Conservation (phyloP, 2,797 vertebrate genomes). For the Hipposideros larvatus region DNA sequence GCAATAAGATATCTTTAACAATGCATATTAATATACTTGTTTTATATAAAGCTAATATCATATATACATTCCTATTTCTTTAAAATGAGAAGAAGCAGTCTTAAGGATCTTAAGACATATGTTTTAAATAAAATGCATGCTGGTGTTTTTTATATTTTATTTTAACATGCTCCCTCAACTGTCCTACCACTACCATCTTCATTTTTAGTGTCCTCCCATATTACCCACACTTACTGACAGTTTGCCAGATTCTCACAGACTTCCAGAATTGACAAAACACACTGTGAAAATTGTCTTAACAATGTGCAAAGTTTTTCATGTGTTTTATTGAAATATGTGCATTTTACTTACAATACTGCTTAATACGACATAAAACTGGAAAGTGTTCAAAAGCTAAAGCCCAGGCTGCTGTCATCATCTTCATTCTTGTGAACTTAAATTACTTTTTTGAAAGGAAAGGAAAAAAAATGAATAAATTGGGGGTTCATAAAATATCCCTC, state of each 20-base stretch:
- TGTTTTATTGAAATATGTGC: conserved; percentile 82
- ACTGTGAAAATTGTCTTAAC: conserved; percentile 83
- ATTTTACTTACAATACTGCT: conserved; percentile 79
- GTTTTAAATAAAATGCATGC: conserved; percentile 50
- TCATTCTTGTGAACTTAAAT: conserved; percentile 72
- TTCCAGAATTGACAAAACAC: conserved; percentile 80
- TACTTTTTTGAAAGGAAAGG: conserved; percentile 66
- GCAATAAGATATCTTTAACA: conserved; percentile 46
- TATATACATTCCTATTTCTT: conserved; percentile 10
- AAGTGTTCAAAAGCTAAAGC: conserved; percentile 81
- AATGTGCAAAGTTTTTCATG: conserved; percentile 83
- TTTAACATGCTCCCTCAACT: conserved; percentile 50
- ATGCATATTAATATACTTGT: conserved; percentile 59
- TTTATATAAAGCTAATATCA: conserved; percentile 61
- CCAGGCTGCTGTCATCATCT: conserved; percentile 78
- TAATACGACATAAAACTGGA: conserved; percentile 85
- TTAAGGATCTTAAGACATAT: conserved; percentile 27
- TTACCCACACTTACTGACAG: conserved; percentile 75
- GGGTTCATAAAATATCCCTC: conserved; percentile 32
- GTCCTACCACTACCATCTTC: conserved; percentile 20
- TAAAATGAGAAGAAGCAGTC: conserved; percentile 49
- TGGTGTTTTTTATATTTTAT: conserved; percentile 4
- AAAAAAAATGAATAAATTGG: conserved; percentile 53
- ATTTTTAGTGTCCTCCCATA: conserved; percentile 60
- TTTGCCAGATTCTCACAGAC: conserved; percentile 81